Conservation (phyloP, 1,140 invertebrate genomes). For the Trichonephila clavipes region DNA sequence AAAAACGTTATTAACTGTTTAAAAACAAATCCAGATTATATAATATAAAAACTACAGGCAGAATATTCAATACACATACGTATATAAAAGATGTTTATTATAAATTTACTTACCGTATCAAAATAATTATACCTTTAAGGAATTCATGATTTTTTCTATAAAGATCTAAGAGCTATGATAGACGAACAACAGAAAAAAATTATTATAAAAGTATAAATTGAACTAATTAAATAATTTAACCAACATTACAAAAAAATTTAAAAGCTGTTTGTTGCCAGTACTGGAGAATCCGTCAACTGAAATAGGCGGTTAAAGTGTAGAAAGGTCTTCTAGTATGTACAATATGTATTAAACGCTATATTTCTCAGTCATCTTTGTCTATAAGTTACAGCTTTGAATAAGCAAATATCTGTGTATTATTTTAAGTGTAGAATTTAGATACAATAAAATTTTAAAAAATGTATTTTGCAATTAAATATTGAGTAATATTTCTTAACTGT, state of each 20-base stretch:
- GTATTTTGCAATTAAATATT: neutral
- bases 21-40: neutral
- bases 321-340: neutral
- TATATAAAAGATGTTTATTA: neutral
- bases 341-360: no score
- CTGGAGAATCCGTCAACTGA: constrained; percentile 20
- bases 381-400: neutral
- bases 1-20: neutral
- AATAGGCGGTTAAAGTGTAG: constrained; percentile 38
- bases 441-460: no score
- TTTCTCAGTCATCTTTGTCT: neutral
- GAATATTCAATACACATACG: neutral
- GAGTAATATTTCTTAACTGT: neutral
- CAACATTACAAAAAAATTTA: constrained; percentile 54
- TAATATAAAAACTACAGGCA: neutral
- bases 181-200: neutral
- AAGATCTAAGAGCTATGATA: neutral
- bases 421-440: no score
- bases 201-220: constrained; percentile 9
- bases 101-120: neutral
- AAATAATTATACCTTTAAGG: neutral
- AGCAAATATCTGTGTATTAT: neutral
- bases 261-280: constrained; percentile 50
- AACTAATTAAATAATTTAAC: constrained; percentile 48
- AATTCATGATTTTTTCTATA: neutral